Conservation (phyloP, 1,140 invertebrate genomes). For the Drosophila sproati region DNA sequence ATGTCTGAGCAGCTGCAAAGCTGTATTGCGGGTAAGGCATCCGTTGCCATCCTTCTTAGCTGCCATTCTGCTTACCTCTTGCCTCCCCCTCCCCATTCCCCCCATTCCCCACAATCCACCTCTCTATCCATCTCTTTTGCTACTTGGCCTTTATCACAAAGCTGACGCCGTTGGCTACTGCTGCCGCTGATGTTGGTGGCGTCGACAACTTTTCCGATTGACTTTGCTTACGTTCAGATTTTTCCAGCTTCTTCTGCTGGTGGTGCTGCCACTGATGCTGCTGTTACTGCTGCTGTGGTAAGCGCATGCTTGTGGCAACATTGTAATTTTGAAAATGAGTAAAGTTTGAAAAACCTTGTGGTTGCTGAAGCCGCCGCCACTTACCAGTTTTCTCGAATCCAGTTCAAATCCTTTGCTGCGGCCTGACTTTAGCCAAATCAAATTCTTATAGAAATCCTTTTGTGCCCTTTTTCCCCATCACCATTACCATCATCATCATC, state of each 20-base stretch:
- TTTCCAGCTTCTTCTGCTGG: slow-evolving; percentile 57
- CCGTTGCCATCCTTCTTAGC: slow-evolving; percentile 39
- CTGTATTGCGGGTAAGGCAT: slow-evolving; percentile 43
- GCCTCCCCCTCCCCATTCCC: not conserved
- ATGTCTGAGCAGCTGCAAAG: slow-evolving; percentile 67
- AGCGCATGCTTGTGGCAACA: slow-evolving; percentile 78
- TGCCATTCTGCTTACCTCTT: slow-evolving; percentile 26
- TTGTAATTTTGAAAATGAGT: slow-evolving; percentile 85
- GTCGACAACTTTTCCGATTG: slow-evolving; percentile 79
- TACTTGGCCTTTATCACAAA: slow-evolving; percentile 63
- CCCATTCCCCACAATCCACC: no score
- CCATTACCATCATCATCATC: no score
- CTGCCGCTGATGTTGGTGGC: slow-evolving; percentile 32
- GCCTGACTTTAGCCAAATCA: slow-evolving; percentile 55
- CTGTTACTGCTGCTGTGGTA: slow-evolving; percentile 63
- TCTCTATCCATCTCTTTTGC: not conserved
- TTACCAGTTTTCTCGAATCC: slow-evolving; percentile 21
- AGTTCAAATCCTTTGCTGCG: slow-evolving; percentile 16
- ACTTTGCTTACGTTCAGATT: slow-evolving; percentile 84
- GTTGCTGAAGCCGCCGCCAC: slow-evolving; percentile 9
- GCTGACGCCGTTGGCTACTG: slow-evolving; percentile 37
- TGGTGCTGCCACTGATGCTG: slow-evolving; percentile 17
- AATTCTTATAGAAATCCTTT: slow-evolving; percentile 74
- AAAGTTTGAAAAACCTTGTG: slow-evolving; percentile 83
- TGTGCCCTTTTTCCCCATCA: not conserved